Evolutionary conservation across 2,888 invertebrate species (phyloP).

Genomic region (Habrosyne pyritoides): DNA sequence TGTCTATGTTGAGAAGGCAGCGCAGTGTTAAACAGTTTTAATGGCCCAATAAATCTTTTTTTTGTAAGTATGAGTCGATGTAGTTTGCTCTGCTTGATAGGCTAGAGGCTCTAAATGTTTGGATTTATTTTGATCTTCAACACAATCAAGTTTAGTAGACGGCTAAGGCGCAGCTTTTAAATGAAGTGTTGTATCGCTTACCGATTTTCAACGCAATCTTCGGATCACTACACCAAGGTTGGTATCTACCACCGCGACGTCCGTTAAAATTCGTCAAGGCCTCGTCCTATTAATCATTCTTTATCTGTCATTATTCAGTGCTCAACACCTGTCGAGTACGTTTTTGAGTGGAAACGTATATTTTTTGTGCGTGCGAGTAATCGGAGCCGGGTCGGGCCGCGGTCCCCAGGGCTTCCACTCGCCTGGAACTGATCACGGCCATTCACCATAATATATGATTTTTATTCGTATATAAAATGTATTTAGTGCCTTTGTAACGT

Average conservation of each 20-base stretch:
- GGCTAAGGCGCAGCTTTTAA: too few species aligned
- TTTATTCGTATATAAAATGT: background rate
- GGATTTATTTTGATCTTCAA: too few species aligned
- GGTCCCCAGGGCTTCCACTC: background rate
- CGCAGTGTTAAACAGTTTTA: background rate
- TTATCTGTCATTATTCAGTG: slow-evolving; percentile 1
- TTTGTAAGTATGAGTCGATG: background rate
- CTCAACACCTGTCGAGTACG: slow-evolving; percentile 9
- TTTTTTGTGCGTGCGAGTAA: slow-evolving; percentile 6
- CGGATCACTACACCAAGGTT: background rate
- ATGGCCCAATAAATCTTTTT: background rate
- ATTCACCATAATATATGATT: background rate
- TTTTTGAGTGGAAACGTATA: slow-evolving; percentile 2
- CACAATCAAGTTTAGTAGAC: too few species aligned
- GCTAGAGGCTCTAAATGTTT: too few species aligned
- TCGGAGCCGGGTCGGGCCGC: slow-evolving; percentile 8
- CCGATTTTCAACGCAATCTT: background rate
- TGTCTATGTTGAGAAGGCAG: background rate
- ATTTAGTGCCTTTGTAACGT: background rate
- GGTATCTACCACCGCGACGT: background rate
- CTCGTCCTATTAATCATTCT: background rate
- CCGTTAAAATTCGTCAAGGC: background rate
- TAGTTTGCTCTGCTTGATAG: background rate
- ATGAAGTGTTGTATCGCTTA: too few species aligned
- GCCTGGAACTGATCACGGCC: background rate